Evolutionary conservation across 2,888 invertebrate genomes (phyloP), one percentile per base, ranked within the genome.

Genomic region (Arctia plantaginis): DNA sequence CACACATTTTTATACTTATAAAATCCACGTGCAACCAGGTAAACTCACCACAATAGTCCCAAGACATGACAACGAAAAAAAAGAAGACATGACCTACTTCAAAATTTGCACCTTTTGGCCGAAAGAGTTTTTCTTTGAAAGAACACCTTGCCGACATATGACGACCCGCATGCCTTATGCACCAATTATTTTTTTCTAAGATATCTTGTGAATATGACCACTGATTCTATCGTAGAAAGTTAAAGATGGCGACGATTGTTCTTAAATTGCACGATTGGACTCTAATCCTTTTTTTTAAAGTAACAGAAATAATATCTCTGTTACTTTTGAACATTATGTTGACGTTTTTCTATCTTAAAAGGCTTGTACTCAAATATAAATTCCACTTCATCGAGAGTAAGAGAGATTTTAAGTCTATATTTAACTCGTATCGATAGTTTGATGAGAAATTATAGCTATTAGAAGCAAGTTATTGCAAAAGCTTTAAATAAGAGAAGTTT

Each of bases 111-210:
- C 93, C 95, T 95, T 95, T 94, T 86, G 51, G 81, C 80, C 83
- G 85, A 92, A 93, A 93, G 92, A 93, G 93, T 92, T 93, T 88
- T 83, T 82, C 88, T 92, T 91, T 89, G 90, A 79, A 82, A 75
- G 79, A 85, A 77, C 94, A 94, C 94, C 95, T 95, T 95, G 94
- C 90, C 75, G 76, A 83, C 93, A 93, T 91, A 91, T 94, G 93
- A 83, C 82, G 74, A 75, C 93, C 94, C 94, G 93, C 89, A 93
- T 93, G 86, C 85, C n/a, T n/a, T n/a, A n/a, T 84, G 86, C 81
- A 71, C 74, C 74, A 59, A 66, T 62, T 30, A 62, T 68, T 81
- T 83, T 87, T 85, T 81, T 82, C 47, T 68, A 70, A 70, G 41
- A 59, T 71, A 69, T 74, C 73, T 71, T 74, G 69, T 75, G 33